Evolutionary conservation across 2,113 vertebrate genomes (phyloP).

Genomic region (Stercorarius parasiticus): DNA sequence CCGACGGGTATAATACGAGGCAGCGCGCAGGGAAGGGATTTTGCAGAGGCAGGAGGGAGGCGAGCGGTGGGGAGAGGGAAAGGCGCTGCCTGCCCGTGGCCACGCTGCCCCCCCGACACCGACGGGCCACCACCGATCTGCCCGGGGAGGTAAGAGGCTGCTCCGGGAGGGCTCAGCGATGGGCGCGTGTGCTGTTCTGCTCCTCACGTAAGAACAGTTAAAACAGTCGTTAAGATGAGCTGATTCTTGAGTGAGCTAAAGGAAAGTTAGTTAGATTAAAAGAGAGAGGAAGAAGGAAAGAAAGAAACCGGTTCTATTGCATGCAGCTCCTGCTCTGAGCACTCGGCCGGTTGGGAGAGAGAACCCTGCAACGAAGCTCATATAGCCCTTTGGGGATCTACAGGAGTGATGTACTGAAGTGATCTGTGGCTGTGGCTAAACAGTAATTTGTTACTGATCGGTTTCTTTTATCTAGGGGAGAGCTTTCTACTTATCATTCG

Average conservation of each 20-base stretch:
- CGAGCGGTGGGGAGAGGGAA: neutral
- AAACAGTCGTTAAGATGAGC: neutral
- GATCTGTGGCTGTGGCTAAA: neutral
- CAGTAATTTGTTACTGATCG: neutral
- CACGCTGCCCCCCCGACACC: neutral
- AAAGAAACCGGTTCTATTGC: neutral
- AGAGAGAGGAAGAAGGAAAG: neutral
- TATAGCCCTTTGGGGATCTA: neutral
- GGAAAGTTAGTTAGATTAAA: neutral
- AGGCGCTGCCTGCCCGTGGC: neutral
- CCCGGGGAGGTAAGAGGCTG: conserved; percentile 12
- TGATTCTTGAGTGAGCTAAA: neutral
- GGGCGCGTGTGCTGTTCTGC: neutral
- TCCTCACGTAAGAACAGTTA: neutral
- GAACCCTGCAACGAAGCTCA: neutral
- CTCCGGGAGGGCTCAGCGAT: neutral
- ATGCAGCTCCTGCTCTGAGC: neutral
- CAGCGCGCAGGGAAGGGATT: neutral
- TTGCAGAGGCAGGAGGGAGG: neutral
- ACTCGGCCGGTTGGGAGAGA: fast-evolving
- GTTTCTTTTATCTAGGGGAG: neutral
- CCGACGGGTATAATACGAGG: neutral
- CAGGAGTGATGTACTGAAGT: neutral
- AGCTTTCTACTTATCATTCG: neutral
- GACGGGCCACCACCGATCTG: neutral